Base-by-base conservation (phyloP, 2,888 invertebrate genomes). In the Rhopalosiphum nymphaeae region DNA sequence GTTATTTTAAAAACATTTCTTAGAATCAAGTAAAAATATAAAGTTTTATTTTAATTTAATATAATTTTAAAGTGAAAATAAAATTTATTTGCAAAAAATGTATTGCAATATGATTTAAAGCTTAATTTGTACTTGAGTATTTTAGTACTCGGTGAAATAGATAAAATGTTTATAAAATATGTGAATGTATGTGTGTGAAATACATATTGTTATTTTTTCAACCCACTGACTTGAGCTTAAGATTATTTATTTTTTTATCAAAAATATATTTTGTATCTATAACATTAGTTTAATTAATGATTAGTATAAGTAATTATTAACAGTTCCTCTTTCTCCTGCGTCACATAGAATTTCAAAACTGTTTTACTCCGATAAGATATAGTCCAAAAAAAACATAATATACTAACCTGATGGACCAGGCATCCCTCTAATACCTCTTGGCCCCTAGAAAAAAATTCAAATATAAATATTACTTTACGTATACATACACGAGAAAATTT, bases 361-460 rank as follows among this genome's bases (percentile, higher is more conserved):
- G 4, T 53, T 29, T 21, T 36, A 88, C 49, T n/a, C 9, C 7
- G 36, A 36, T 88, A 36, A n/a, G 26, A 16, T 21, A 49, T 49
- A n/a, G 9, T 78, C 78, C 21, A 36, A 21, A 78, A 0, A 78
- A 78, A 78, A 36, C 21, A 36, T 36, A n/a, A 53, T 46, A 25
- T 61, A 90, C 90, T 94, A 53, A 4, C 97, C 96, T 42, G 96
- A 96, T n/a, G 96, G 96, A 0, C 98, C 97, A 95, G 96, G 96
- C 88, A 96, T 96, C 0, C 97, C 97, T 95, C 97, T 96, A n/a
- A 97, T 95, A 4, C 97, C 97, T 95, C 97, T 96, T 21, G 97
- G 96, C 86, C 97, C 97, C 97, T 97, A 95, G 91, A 95, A 95
- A 92, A 94, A 10, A 13, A 42, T 89, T 88, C 26, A 49, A 61